Percentiles rank a stretch among this genome's conserved stretches.
These are phyloP conservation scores for Pterostichus niger DNA, from an alignment of 2,888 invertebrate species.

Conservation along the genomic window DNA sequence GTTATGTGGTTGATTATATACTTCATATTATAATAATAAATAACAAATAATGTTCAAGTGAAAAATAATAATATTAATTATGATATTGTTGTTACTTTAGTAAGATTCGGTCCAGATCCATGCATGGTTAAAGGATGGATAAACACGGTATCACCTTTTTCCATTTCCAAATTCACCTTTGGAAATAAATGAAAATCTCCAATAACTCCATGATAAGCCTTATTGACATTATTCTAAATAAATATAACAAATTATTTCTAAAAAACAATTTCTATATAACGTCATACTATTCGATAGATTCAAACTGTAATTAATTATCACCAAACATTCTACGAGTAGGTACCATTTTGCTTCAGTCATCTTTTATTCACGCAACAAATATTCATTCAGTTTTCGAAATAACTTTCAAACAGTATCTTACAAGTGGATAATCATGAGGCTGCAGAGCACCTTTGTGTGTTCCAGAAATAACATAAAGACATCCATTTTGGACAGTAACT, in stretches of 20 bases:
- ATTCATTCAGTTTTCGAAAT: too few relatives aligned
- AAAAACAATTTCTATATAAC: too few relatives aligned
- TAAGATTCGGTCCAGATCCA: slow-evolving; percentile 87
- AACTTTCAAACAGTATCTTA: too few relatives aligned
- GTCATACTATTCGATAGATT: too few relatives aligned
- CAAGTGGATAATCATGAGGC: slow-evolving; percentile 68
- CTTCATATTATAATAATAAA: too few relatives aligned
- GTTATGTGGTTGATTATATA: too few relatives aligned
- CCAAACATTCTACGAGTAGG: too few relatives aligned
- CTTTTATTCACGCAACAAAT: too few relatives aligned
- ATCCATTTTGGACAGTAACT: slow-evolving; percentile 85
- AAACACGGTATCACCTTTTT: slow-evolving; percentile 89
- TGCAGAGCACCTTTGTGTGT: slow-evolving; percentile 79
- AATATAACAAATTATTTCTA: not conserved
- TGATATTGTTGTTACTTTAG: slow-evolving; percentile 76
- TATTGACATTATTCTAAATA: slow-evolving; percentile 79
- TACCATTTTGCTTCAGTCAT: too few relatives aligned
- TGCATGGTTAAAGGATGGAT: slow-evolving; percentile 89
- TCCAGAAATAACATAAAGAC: slow-evolving; percentile 86
- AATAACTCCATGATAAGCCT: slow-evolving; percentile 83
- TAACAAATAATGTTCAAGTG: too few relatives aligned
- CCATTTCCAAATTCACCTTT: slow-evolving; percentile 84
- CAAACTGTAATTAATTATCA: too few relatives aligned
- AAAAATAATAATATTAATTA: too few relatives aligned
- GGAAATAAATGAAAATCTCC: slow-evolving; percentile 74